A percentile compares a stretch with the other conserved stretches of the same genome.
Conservation (phyloP, 2,888 invertebrate species). For the Gari tellinella region DNA sequence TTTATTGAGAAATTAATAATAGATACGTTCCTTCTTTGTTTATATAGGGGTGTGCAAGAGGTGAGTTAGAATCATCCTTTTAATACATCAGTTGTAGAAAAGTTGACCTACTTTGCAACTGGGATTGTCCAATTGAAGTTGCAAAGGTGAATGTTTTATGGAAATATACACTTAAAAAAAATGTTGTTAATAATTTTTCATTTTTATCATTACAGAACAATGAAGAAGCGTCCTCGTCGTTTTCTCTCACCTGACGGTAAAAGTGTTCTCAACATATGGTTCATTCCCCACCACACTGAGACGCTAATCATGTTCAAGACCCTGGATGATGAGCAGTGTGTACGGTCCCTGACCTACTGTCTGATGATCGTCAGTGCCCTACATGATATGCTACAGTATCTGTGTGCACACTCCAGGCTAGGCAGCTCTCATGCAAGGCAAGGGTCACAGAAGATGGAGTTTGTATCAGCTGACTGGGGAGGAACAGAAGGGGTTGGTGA, state of each 20-base stretch:
- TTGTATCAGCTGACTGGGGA: slow-evolving; percentile 83
- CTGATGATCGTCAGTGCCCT: slow-evolving; percentile 79
- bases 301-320: slow-evolving; percentile 81
- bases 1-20: too few relatives aligned
- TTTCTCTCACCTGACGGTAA: slow-evolving; percentile 80
- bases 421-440: slow-evolving; percentile 79
- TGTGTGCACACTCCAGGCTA: slow-evolving; percentile 81
- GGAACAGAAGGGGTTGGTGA: slow-evolving; percentile 83
- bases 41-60: too few relatives aligned
- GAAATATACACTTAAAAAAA: too few relatives aligned
- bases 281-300: slow-evolving; percentile 83
- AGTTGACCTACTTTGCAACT: too few relatives aligned
- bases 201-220: slow-evolving; percentile 59
- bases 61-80: too few relatives aligned
- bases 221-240: slow-evolving; percentile 79
- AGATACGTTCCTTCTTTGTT: too few relatives aligned
- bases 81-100: too few relatives aligned
- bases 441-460: slow-evolving; percentile 77
- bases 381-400: slow-evolving; percentile 83
- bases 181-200: not conserved
- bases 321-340: slow-evolving; percentile 75
- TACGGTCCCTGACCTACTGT: slow-evolving; percentile 71
- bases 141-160: too few relatives aligned
- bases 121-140: too few relatives aligned
- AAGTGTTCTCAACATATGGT: slow-evolving; percentile 83